Base-by-base conservation (phyloP, 2,888 invertebrate species). In the Sarcophaga carnaria region DNA sequence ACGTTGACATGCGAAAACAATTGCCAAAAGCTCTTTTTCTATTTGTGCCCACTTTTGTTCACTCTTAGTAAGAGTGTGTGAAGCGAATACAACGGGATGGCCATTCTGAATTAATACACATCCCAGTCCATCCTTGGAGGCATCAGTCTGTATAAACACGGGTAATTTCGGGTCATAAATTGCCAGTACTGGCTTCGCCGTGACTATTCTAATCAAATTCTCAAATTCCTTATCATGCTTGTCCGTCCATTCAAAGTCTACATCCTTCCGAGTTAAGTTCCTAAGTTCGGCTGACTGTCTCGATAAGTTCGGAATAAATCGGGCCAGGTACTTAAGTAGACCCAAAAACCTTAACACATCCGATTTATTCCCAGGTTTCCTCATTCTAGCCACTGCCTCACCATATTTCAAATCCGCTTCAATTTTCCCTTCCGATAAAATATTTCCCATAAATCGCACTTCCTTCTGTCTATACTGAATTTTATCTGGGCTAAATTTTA, bases 21-120 rank as follows among this genome's bases (percentile, higher is more conserved):
- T 90, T 45, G 92, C 91, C 69, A 93, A 87, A 4, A 91, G 80
- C 87, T 93, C 92, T 84, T 93, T 93, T 88, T 93, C 92, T 10
- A 93, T 92, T 27, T 27, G 27, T 4, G 27, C 27, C 27, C 27
- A 27, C 27, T 27, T 27, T 27, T 27, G 27, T 27, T 27, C 27
- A 4, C 27, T 27, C 27, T 4, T 27, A 27, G 3, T 4, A 27
- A 27, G 27, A 27, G 27, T 27, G 4, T 4, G 27, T 27, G 27
- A 27, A 27, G 27, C 27, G 27, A 27, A 27, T 27, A 27, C 27
- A 4, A 27, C 27, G 27, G 27, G 27, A 27, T 27, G 27, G 27
- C 27, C 27, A 27, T 27, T 27, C 27, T 27, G 27, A 27, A 27
- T 4, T 4, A 27, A 27, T 27, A 27, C 27, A 4, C 27, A 27